A percentile compares a stretch with the other conserved stretches of the same genome.
Conservation (phyloP, 2,797 vertebrate genomes). For the Cossypha dichroa region DNA sequence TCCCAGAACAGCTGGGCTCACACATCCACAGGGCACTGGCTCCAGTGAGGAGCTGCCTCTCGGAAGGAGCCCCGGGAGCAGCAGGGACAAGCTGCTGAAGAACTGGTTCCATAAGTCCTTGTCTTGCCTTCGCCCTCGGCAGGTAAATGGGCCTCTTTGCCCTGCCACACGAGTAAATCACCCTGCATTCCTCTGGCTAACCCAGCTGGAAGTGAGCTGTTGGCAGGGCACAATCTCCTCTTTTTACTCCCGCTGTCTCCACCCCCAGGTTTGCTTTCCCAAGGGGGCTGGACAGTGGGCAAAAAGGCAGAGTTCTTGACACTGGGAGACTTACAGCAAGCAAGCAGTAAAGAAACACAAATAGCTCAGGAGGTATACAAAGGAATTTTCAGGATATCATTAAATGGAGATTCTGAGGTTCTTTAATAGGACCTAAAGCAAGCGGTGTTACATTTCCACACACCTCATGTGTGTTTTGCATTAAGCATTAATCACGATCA, state of each 20-base stretch:
- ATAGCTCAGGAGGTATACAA: not conserved
- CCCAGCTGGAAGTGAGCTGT: not conserved
- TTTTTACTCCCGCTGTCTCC: not conserved
- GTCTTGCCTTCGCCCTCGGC: not conserved
- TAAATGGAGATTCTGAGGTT: not conserved
- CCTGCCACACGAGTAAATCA: not conserved
- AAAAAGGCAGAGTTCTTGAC: not conserved
- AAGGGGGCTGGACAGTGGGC: not conserved
- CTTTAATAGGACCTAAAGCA: not conserved
- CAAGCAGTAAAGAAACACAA: not conserved
- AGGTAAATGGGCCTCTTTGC: not conserved
- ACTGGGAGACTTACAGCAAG: not conserved
- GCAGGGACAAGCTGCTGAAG: not conserved
- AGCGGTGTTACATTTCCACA: not conserved
- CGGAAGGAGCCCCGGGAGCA: rapidly evolving
- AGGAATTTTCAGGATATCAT: not conserved
- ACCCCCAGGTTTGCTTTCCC: rapidly evolving
- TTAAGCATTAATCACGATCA: conserved; percentile 6
- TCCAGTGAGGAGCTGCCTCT: not conserved
- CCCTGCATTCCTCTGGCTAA: not conserved
- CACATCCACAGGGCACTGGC: not conserved
- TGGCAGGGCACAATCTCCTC: not conserved
- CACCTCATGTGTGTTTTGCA: not conserved
- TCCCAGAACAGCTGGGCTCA: rapidly evolving
- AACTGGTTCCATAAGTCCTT: not conserved